Evolutionary conservation across 2,797 vertebrate species (phyloP).

Genomic region (Chromis chromis): DNA sequence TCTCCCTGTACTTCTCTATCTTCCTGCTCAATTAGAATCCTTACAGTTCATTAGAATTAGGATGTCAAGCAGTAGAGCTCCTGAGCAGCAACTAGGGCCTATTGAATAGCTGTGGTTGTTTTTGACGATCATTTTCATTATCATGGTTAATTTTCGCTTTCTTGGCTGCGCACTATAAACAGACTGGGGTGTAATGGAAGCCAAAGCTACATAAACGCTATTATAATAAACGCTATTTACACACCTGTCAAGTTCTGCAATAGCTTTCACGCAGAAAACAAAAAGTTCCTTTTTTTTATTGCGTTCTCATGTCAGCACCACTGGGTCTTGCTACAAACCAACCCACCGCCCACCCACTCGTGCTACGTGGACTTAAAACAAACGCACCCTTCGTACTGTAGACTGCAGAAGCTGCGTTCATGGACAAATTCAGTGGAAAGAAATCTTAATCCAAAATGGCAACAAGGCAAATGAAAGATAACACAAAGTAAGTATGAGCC

Average conservation of each 20-base stretch:
- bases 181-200: neutral
- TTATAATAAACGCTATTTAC: neutral
- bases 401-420: neutral
- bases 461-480: neutral
- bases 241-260: neutral
- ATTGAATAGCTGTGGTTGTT: neutral
- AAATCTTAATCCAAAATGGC: neutral
- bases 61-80: conserved; percentile 17
- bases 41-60: conserved; percentile 29
- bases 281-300: neutral
- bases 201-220: neutral
- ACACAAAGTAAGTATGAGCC: neutral
- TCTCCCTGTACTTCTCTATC: conserved; percentile 38
- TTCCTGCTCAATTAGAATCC: conserved; percentile 39
- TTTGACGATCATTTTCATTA: neutral
- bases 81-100: neutral
- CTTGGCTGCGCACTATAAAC: neutral
- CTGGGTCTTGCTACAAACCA: neutral
- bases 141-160: neutral
- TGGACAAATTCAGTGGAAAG: neutral
- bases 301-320: neutral
- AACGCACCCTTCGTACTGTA: neutral
- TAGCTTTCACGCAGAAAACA: too few relatives aligned
- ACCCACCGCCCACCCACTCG: too few relatives aligned
- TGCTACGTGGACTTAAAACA: neutral